Evolutionary conservation across 2,797 vertebrate genomes (phyloP), one percentile per base, ranked within the genome.

Genomic region (Poecile montanus): DNA sequence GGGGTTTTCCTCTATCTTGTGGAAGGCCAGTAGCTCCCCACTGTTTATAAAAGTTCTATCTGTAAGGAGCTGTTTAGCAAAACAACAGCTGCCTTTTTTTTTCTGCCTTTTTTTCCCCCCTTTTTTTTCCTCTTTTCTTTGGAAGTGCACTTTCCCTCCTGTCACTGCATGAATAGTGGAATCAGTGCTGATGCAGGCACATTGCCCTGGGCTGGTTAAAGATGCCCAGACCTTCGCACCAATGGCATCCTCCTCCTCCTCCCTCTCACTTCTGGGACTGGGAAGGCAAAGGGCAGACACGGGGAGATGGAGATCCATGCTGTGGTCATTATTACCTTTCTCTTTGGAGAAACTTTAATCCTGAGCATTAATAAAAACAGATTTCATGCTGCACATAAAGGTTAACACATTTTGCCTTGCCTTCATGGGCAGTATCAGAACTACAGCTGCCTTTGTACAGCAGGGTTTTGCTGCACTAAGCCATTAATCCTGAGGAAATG

Each of bases 391-490:
- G 42, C 75, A 56, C 10, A 32, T 60, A 56, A 68, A 66, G 88
- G 93, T 88, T 30, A 94, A 54, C 2, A 47, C 27, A 56, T 94
- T 94, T 77, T 81, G 67, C 86, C 78, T 84, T 29, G 73, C 86
- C 80, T 94, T 94, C 9, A 4, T 54, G 77, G 92, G 77, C 42
- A 61, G 82, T 22, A 65, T 47, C 81, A 71, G 85, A 61, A 29
- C 40, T 56, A 16, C 61, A 78, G 85, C 79, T 92, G 89, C 67
- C 74, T 48, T 70, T n/a, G 19, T 70, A 54, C 6, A 1, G 27
- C 10, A 7, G 85, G 86, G 90, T 72, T 56, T 57, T 77, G 38
- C 95, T 57, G 77, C 26, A 42, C 92, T 91, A 91, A 96, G 87
- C 94, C 63, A 50, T 85, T 72, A 73, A 88, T 60, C 38, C 83